Base-by-base conservation (phyloP, 2,888 invertebrate genomes). In the Lordiphosa andalusiaca region DNA sequence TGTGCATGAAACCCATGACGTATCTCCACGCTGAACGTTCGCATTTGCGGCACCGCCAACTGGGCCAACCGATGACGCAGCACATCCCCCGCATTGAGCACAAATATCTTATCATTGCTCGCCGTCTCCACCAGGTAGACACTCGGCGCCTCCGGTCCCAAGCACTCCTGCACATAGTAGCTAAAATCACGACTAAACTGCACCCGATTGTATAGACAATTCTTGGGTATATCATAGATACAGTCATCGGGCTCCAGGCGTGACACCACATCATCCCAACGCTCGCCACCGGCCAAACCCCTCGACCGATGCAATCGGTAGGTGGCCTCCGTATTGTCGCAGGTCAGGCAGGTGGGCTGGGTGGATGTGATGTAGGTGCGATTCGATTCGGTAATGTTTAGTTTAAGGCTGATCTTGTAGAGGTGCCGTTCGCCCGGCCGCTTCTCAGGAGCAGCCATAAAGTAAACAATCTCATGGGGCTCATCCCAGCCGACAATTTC, bases 371-470 rank as follows among this genome's bases (percentile, higher is more conserved):
- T 89, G 51, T 89, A 89, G 0, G 89, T 89, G 60, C 90, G 88
- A 67, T 89, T 89, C n/a, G 87, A 71, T 52, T 90, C 85, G 72
- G 88, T 87, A 10, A 89, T 78, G 88, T 89, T 82, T 87, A 91
- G 84, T 88, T 90, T 89, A 83, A 91, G 81, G 85, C 85, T 86
- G 69, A 95, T 93, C 85, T 94, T 92, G 90, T 94, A 96, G 67
- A 97, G 90, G 88, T 97, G 97, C 1, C 95, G 91, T 84, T 94
- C 93, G 0, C 95, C 94, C 0, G 97, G 95, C 69, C 93, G 92
- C 47, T 93, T 93, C 72, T 94, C 93, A 2, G 93, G 93, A 5
- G 95, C 95, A 36, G 95, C 96, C 73, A 95, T 92, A 81, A 94
- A 95, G 89, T 96, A 97, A 93, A 95, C 91, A 48, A 93, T 89